Base-by-base conservation (phyloP, 2,888 invertebrate species). In the Drepana falcataria region DNA sequence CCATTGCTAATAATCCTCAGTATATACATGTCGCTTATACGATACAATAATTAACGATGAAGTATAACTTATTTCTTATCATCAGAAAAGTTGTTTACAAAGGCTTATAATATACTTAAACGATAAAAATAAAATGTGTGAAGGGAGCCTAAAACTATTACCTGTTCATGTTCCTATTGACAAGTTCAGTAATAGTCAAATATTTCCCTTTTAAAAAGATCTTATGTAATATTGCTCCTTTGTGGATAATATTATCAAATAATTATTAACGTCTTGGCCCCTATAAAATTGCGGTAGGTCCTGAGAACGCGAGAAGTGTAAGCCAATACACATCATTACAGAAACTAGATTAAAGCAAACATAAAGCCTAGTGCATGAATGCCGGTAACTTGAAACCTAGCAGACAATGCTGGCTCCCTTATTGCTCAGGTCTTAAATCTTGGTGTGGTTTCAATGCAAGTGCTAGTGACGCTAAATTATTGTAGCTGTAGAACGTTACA, bases 371-470 rank as follows among this genome's bases (percentile, higher is more conserved):
- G 75, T 71, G 68, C 77, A 79, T 81, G 80, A 81, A 87, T 79
- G 75, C 81, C 77, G 75, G 86, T 87, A 90, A 87, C 86, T 75
- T 77, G 83, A 89, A 83, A 81, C 80, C 74, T 74, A 71, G 77
- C 81, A 82, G 81, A 87, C 84, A 86, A 88, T 86, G 82, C 81
- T 72, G 79, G 79, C 81, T 84, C 85, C 87, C 86, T 88, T 91
- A 90, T 88, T 86, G 86, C 89, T 83, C 76, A 76, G 88, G 85
- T 85, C 88, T 88, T 91, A 91, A 90, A 90, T 91, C 85, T 89
- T 85, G 74, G 72, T 81, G 85, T 71, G 89, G 90, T 88, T 87
- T 87, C 85, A 88, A 90, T 89, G 89, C 89, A 87, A 83, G 85
- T 86, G 87, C 82, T 79, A 71, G 75, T 84, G 89, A 89, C 87